Conservation (phyloP, 2,888 invertebrate species). For the Conomelus anceps region DNA sequence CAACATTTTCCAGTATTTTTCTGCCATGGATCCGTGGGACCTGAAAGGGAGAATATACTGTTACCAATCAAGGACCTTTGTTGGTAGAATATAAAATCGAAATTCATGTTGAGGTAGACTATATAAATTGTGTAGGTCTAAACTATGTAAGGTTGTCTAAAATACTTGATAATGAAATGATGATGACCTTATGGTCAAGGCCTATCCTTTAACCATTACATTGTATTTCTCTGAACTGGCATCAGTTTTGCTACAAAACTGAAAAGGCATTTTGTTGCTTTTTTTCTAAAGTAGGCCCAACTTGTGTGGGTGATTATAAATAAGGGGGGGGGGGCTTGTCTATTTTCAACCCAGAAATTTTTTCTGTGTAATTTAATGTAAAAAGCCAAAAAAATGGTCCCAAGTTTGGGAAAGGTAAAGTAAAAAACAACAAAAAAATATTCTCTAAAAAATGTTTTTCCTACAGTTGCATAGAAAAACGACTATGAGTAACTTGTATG, state of each 20-base stretch:
- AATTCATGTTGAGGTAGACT: neutral
- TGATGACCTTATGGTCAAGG: neutral
- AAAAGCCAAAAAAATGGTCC: neutral
- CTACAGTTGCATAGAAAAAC: no score
- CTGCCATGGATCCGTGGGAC: neutral
- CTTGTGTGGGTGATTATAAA: neutral
- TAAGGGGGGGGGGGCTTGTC: no score
- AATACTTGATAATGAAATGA: neutral
- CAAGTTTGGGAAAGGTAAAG: neutral
- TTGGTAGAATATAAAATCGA: neutral
- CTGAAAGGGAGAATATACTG: neutral
- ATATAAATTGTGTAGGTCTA: neutral
- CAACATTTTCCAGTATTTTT: neutral
- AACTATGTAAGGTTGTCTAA: neutral
- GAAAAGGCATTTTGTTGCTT: neutral
- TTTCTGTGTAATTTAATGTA: neutral
- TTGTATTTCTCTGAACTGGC: no score
- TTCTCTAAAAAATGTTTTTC: neutral
- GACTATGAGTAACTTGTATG: no score
- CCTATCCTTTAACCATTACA: no score
- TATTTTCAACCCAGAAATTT: neutral
- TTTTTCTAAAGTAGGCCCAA: neutral
- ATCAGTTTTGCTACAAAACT: neutral
- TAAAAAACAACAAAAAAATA: neutral
- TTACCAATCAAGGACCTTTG: neutral